Conservation (phyloP, 2,888 invertebrate species). For the Parasteatoda lunata region DNA sequence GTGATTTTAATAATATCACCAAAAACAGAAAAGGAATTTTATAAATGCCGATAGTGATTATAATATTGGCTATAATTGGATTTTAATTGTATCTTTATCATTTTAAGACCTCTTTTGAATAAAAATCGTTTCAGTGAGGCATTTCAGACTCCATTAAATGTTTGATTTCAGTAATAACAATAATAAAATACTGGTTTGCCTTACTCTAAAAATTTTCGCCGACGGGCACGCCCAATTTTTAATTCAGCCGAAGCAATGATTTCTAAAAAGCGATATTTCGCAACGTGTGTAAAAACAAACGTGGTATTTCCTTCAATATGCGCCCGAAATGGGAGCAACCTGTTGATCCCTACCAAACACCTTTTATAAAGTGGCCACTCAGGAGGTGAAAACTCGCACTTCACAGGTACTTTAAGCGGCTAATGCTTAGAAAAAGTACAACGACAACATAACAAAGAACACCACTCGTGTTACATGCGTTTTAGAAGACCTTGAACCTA, state of each 20-base stretch:
- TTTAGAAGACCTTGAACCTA: not conserved
- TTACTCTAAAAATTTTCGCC: not conserved
- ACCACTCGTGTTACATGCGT: constrained; percentile 6
- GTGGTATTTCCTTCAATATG: not conserved
- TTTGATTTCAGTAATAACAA: too few relatives aligned
- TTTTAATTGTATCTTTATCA: too few relatives aligned
- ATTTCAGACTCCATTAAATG: too few relatives aligned
- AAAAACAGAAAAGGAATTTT: too few relatives aligned
- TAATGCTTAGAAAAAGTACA: not conserved
- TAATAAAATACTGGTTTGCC: too few relatives aligned
- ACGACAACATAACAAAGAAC: not conserved
- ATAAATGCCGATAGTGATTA: too few relatives aligned
- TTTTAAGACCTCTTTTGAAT: too few relatives aligned
- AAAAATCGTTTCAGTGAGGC: too few relatives aligned
- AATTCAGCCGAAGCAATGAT: not conserved
- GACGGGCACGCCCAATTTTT: not conserved
- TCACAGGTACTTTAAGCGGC: not conserved
- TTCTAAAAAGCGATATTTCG: not conserved
- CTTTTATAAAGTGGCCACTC: constrained; percentile 9
- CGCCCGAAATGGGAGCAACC: constrained; percentile 9
- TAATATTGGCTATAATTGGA: too few relatives aligned
- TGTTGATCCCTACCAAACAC: constrained; percentile 14
- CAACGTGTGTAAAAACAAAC: not conserved
- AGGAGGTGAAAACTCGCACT: constrained; percentile 1
- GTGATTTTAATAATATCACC: too few relatives aligned